Evolutionary conservation across 1,140 invertebrate genomes (phyloP).

Genomic region (Drosophila watanabei): DNA sequence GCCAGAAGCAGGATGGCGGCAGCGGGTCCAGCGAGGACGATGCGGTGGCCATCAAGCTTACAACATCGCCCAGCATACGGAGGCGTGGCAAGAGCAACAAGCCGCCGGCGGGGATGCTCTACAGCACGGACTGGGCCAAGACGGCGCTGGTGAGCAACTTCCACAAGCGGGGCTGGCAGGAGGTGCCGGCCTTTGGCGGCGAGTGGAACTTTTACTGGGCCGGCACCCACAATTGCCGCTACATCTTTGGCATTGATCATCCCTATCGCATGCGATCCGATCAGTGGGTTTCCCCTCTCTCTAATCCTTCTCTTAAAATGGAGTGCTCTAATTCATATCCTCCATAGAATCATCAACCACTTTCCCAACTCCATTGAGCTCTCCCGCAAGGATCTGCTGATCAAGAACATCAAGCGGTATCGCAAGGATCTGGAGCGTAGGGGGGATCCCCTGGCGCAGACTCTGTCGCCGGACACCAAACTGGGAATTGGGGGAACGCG

Average conservation of each 20-base stretch:
- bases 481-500: constrained; percentile 90
- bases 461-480: constrained; percentile 86
- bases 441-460: constrained; percentile 93
- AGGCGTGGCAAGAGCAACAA: not conserved
- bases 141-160: constrained; percentile 58
- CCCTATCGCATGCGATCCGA: constrained; percentile 75
- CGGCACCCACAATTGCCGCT: constrained; percentile 65
- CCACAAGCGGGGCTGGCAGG: constrained; percentile 58
- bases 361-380: constrained; percentile 98
- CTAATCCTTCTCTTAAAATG: not conserved
- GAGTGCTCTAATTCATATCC: not conserved
- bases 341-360: constrained; percentile 91
- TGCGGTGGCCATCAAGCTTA: not conserved
- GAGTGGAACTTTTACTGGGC: constrained; percentile 77
- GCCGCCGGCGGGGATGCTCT: constrained; percentile 25
- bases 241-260: constrained; percentile 71
- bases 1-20: constrained; percentile 2
- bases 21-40: constrained; percentile 20
- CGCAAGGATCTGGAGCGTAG: constrained; percentile 96
- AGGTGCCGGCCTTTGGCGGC: constrained; percentile 59
- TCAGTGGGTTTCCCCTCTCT: constrained; percentile 55
- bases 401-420: constrained; percentile 98
- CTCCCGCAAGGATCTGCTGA: constrained; percentile 96
- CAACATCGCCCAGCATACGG: not conserved
- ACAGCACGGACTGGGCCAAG: constrained; percentile 67